Conservation (phyloP, 2,888 invertebrate species). For the Pseudococcus jackbeardsleyi region DNA sequence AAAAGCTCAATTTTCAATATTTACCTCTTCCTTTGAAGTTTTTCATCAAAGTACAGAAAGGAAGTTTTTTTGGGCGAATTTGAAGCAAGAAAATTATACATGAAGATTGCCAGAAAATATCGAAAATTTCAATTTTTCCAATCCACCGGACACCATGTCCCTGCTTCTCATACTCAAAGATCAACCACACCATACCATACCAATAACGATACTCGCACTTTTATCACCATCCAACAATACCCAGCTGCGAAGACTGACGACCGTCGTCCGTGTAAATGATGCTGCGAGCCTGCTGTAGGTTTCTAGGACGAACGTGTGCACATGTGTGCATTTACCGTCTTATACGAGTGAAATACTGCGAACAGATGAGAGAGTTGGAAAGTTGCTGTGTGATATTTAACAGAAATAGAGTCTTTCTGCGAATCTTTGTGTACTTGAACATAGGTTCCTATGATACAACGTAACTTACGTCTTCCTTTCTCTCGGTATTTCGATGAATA, state of each 20-base stretch:
- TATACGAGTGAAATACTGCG: neutral
- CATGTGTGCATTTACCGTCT: neutral
- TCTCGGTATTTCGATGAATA: neutral
- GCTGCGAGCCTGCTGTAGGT: slow-evolving; percentile 21
- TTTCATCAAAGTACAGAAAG: no score
- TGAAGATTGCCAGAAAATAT: no score
- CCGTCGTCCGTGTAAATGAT: neutral
- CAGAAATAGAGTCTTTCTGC: neutral
- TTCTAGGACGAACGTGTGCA: slow-evolving; percentile 32
- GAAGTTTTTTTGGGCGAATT: no score
- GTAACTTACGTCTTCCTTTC: neutral
- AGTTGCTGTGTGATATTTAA: slow-evolving; percentile 3
- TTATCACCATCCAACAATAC: no score
- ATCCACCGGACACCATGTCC: no score
- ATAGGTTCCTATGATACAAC: neutral
- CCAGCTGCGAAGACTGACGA: neutral
- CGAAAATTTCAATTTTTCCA: no score
- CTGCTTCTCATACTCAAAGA: no score
- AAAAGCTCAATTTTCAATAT: no score
- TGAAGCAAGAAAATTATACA: no score
- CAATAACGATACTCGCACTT: no score
- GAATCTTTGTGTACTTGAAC: neutral
- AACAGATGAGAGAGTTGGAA: slow-evolving; percentile 44
- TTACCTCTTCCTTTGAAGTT: no score
- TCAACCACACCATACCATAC: no score